These are phyloP conservation scores for Gandaritis pyraliata DNA, from an alignment of 2,888 invertebrate genomes.

Conservation along the genomic window DNA sequence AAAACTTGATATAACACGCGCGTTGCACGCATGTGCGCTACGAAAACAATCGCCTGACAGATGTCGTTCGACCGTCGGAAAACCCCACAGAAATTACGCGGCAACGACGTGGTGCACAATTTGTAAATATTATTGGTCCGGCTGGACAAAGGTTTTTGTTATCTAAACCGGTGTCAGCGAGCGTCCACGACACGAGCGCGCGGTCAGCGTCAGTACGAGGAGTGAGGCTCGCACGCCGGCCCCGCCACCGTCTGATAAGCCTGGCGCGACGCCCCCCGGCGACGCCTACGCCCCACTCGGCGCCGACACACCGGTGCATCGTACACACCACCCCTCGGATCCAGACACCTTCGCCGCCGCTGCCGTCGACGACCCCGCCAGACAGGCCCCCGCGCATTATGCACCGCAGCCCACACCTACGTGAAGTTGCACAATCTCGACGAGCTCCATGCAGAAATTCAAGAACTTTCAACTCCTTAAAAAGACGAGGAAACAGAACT, in stretches of 20 bases:
- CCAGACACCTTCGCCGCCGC: constrained; percentile 55
- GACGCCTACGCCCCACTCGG: constrained; percentile 83
- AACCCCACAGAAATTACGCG: constrained; percentile 80
- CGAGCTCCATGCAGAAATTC: constrained; percentile 65
- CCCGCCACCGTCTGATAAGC: constrained; percentile 83
- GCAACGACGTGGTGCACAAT: constrained; percentile 62
- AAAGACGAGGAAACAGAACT: constrained; percentile 73
- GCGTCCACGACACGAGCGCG: constrained; percentile 71
- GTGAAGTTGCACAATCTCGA: constrained; percentile 76
- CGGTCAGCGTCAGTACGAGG: constrained; percentile 76
- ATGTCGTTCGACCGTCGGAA: constrained; percentile 75
- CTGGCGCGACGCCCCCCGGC: constrained; percentile 84
- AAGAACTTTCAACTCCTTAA: constrained; percentile 81
- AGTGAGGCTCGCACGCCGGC: constrained; percentile 83
- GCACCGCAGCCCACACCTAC: constrained; percentile 78
- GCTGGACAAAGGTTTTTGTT: constrained; percentile 84
- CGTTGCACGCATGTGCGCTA: constrained; percentile 76
- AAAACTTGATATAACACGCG: constrained; percentile 71
- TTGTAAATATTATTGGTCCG: constrained; percentile 81
- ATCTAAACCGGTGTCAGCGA: constrained; percentile 78
- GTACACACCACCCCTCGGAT: constrained; percentile 75
- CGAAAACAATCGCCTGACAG: constrained; percentile 76
- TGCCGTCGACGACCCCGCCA: constrained; percentile 58
- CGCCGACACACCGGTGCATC: constrained; percentile 73
- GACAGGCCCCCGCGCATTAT: constrained; percentile 75